Evolutionary conservation across 2,888 invertebrate species (phyloP), one percentile per base, ranked within the genome.

Genomic region (Myopa tessellatipennis): DNA sequence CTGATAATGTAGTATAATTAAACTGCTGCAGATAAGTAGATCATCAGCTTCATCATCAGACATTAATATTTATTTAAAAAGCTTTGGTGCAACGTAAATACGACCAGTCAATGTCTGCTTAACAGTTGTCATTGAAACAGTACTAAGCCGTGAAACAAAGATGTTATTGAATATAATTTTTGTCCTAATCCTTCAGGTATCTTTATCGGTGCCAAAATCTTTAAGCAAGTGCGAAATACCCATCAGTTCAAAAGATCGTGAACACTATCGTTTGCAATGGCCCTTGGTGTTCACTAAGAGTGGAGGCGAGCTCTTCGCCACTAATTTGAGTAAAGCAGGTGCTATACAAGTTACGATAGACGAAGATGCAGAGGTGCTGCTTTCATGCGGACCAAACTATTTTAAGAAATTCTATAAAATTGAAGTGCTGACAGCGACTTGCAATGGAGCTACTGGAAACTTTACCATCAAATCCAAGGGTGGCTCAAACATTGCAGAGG

Each of bases 381-480:
- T 82, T 12, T 83, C 83, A 6, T 84, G 84, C 79, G 82, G 82
- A 34, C 82, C 83, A 3, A 83, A 83, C 68, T 82, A 82, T 68
- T 76, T 83, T 5, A 78, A 75, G 61, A 79, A 81, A 4, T 79
- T 77, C 38, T 75, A 77, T 40, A 77, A 79, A 60, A 77, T 73
- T 0, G 81, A 81, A 58, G 77, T 80, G 3, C 58, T 80, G 4
- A 65, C 34, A 5, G 83, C 81, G 3, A 77, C 70, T n/a, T 83
- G 83, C 52, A 70, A 79, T 70, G 81, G 77, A 5, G 71, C 58
- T 2, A 76, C 71, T 7, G 81, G 80, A 8, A 79, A 80, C 26
- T 81, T 83, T 50, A 74, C 63, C 14, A n/a, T 65, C 60, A 52
- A 70, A 12, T 52, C 63, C 8, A 74, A 67, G 8, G 55, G 12